Evolutionary conservation across 1,140 invertebrate genomes (phyloP), one percentile per base, ranked within the genome.

Genomic region (Andricus grossulariae): DNA sequence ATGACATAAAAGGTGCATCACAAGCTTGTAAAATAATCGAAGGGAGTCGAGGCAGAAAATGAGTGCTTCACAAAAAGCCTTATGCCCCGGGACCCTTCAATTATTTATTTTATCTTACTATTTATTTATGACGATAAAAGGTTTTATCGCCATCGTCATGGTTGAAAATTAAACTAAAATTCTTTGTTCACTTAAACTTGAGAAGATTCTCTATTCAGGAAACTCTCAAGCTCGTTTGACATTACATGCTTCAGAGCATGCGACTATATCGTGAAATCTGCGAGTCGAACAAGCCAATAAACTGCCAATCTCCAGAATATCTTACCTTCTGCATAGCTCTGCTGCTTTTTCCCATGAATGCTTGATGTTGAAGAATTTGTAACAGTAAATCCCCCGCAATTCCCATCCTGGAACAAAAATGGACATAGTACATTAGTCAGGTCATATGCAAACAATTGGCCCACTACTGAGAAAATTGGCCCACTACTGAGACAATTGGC

Each of bases 281-380:
- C 72, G 78, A 82, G 57, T 80, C n/a, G 72, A 66, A 76, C 76
- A 51, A n/a, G 21, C 78, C 73, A 74, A 82, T 78, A 74, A 80
- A 84, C 72, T 77, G 76, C 75, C 72, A 78, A 73, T 74, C 50
- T 74, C 21, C 25, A 21, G 71, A 19, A 73, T 66, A 73, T 71
- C 66, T 94, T 93, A 98, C 97, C 97, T 96, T 93, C 96, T 95
- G 93, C 97, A 98, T 91, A 98, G 93, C 93, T 98, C 96, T 76
- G 96, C 97, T 80, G 97, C 97, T 93, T 97, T 97, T 92, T 97
- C 96, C 97, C 97, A 98, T 76, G 97, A 98, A 93, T 98, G 97
- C 91, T 95, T 95, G 87, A 98, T 98, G 92, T 97, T 97, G 93
- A 98, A 98, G 93, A 97, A 98, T 94, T 97, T 97, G 92, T 98